Percentiles rank a stretch among this genome's conserved stretches.
Conservation (phyloP, 2,888 invertebrate genomes). For the Sipha maydis region DNA sequence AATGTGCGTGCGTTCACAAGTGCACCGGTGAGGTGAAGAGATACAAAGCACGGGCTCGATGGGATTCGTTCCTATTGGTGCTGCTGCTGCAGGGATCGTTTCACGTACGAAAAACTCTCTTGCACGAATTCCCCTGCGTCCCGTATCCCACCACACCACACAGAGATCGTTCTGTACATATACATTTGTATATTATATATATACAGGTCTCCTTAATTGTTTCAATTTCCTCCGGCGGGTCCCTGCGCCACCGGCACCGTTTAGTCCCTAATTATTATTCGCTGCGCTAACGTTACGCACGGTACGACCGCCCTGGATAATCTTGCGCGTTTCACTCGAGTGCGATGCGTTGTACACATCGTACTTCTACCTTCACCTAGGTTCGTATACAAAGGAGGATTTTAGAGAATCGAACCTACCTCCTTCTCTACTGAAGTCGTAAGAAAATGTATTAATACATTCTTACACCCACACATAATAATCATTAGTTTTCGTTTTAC, state of each 20-base stretch:
- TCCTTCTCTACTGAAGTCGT: too few species aligned
- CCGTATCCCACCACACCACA: background rate
- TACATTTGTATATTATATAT: background rate
- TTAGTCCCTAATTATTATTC: slow-evolving; percentile 21
- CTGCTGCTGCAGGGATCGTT: slow-evolving; percentile 16
- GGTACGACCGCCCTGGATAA: background rate
- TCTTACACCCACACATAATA: too few species aligned
- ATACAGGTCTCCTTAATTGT: slow-evolving; percentile 31
- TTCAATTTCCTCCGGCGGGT: slow-evolving; percentile 16
- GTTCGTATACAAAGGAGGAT: too few species aligned
- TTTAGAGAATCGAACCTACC: too few species aligned
- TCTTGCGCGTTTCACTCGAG: background rate
- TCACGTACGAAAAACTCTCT: slow-evolving; percentile 10
- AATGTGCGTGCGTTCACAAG: background rate
- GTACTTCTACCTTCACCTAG: background rate
- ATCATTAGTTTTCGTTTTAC: too few species aligned
- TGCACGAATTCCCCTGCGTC: background rate
- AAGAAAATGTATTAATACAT: too few species aligned
- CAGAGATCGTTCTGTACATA: background rate
- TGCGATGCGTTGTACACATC: background rate
- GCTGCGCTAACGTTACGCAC: background rate
- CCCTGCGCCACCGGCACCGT: background rate
- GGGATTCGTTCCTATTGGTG: background rate
- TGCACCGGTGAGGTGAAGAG: too few species aligned
- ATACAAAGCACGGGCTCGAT: background rate